phyloP scores from a whole-genome alignment of 2,888 invertebrate species.

The Panzeria rudis region DNA sequence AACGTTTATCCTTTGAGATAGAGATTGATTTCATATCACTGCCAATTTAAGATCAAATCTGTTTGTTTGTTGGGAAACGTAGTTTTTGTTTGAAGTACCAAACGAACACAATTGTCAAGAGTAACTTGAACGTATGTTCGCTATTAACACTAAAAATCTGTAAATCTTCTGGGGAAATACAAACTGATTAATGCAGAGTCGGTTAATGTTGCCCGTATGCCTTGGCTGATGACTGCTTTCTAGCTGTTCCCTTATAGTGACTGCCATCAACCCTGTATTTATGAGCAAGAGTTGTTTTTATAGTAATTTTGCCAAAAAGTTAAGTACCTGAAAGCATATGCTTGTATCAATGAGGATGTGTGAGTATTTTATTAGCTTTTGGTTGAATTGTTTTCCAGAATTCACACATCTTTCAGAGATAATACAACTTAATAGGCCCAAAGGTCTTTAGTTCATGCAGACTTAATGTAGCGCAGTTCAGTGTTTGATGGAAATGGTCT shows the following conservation, averaged over 20 bases:
- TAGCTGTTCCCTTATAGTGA: neutral
- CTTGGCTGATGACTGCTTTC: neutral
- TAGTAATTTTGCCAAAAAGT: slow-evolving; percentile 27
- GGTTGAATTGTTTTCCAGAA: slow-evolving; percentile 29
- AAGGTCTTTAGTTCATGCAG: neutral
- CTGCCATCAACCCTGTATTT: slow-evolving; percentile 37
- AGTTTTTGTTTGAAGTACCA: slow-evolving; percentile 24
- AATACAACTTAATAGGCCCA: neutral
- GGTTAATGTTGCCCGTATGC: neutral
- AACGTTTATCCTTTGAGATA: too few species aligned
- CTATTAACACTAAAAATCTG: slow-evolving; percentile 61
- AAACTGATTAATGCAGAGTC: slow-evolving; percentile 21
- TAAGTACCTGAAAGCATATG: slow-evolving; percentile 32
- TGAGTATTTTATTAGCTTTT: slow-evolving; percentile 39
- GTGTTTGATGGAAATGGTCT: too few species aligned
- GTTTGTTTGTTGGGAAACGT: neutral
- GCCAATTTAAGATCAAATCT: too few species aligned
- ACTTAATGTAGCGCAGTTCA: too few species aligned
- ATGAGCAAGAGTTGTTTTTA: slow-evolving; percentile 15
- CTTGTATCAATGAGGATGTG: neutral
- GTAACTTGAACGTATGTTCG: slow-evolving; percentile 57
- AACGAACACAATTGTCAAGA: slow-evolving; percentile 31
- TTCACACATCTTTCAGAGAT: slow-evolving; percentile 10
- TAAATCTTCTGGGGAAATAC: slow-evolving; percentile 24
- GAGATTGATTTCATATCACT: too few species aligned